Base-by-base conservation (phyloP, 2,797 vertebrate species). In the Lemur catta region DNA sequence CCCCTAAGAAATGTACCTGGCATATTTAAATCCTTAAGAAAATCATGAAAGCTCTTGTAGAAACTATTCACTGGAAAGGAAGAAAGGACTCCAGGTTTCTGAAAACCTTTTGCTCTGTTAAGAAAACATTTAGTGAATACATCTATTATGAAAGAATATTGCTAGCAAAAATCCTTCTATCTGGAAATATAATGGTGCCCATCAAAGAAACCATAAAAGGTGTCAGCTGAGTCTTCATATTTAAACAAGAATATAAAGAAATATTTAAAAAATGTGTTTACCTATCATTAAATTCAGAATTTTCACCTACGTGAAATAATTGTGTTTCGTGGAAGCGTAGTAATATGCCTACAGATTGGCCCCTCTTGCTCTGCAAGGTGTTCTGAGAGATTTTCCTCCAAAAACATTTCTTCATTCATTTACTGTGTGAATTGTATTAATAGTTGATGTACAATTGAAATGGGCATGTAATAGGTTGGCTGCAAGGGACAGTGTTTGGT, bases 11-110 rank as follows among this genome's bases (percentile, higher is more conserved):
- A 72, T 33, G 18, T 55, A 80, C 20, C 8, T 87, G 38, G 8
- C 11, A 55, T 86, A 15, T 91, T 84, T 84, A 79, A 96, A 46
- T 92, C 35, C 93, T 94, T 65, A 30, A 74, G 30, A 30, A 84
- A 91, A 81, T 81, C 95, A 65, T 80, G 43, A 91, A 89, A 91
- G 5, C 20, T 26, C 41, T 93, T 76, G 30, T 81, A 84, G 76
- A 79, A 89, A 75, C n/a, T 69, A 1, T 84, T 81, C 65, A 33
- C 11, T 75, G 46, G 9, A 7, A 84, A 88, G n/a, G 6, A 48
- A 15, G n/a, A 69, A 72, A 84, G 18, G 30, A 76, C 4, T 87
- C 18, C 43, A 69, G 17, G 84, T 93, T 48, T 79, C 90, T 35
- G 11, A 96, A 48, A 89, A 76, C 7, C 0, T 84, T 96, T 82